phyloP scores from a whole-genome alignment of 2,888 invertebrate genomes.

The Drosophila trichaetosa region DNA sequence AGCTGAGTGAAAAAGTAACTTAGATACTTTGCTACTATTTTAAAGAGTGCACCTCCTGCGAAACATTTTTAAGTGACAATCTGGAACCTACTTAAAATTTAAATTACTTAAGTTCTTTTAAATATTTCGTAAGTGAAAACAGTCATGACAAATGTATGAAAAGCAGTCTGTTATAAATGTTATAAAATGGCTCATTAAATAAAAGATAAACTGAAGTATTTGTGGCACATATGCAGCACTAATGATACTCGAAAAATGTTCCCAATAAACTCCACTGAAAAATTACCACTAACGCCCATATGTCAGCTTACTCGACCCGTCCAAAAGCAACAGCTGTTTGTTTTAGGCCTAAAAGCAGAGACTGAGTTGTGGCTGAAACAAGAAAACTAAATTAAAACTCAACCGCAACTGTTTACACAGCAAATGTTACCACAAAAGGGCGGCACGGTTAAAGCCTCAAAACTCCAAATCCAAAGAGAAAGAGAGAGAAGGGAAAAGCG shows the following conservation, averaged over 20 bases:
- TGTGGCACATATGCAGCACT: slow-evolving; percentile 43
- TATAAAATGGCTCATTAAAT: slow-evolving; percentile 25
- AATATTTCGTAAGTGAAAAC: not conserved
- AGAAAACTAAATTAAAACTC: slow-evolving; percentile 77
- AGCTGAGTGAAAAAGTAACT: not conserved
- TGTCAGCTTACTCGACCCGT: slow-evolving; percentile 69
- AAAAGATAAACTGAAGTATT: not conserved
- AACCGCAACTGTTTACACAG: slow-evolving; percentile 81
- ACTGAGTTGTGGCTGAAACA: slow-evolving; percentile 29
- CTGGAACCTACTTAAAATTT: not conserved
- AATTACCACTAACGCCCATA: slow-evolving; percentile 77
- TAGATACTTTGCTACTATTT: not conserved
- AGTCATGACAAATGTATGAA: slow-evolving; percentile 1
- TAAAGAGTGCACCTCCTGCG: not conserved
- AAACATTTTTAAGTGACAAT: not conserved
- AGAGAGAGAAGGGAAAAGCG: slow-evolving; percentile 8
- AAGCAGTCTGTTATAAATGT: slow-evolving; percentile 9
- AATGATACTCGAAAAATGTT: slow-evolving; percentile 48
- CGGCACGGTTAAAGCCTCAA: slow-evolving; percentile 46
- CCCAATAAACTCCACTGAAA: slow-evolving; percentile 74
- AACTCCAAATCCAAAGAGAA: slow-evolving; percentile 36
- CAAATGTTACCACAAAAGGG: slow-evolving; percentile 78
- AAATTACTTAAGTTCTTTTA: not conserved
- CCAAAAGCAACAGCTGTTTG: slow-evolving; percentile 60
- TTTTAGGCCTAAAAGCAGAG: slow-evolving; percentile 25